Conservation (phyloP, 1,140 invertebrate genomes). For the Saccostrea glomerata region DNA sequence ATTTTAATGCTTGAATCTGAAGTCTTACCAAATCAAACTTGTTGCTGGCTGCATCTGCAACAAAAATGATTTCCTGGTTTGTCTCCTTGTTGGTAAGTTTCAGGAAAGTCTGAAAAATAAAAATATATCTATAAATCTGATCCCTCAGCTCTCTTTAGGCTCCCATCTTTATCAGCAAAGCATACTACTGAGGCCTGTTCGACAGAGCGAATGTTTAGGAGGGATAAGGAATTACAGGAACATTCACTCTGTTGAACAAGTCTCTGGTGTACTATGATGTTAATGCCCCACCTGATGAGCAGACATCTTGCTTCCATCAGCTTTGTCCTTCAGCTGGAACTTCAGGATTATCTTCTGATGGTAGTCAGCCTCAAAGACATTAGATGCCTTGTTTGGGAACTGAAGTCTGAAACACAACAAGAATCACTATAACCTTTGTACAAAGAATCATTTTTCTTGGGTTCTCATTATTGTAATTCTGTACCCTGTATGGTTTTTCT, state of each 20-base stretch:
- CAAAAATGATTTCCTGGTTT: conserved; percentile 93
- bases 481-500: conserved; percentile 60
- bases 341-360: conserved; percentile 93
- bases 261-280: not conserved
- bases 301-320: conserved; percentile 84
- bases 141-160: not conserved
- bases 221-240: too few species aligned
- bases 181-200: too few species aligned
- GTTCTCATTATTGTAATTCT: not conserved
- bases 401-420: conserved; percentile 81
- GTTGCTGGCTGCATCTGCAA: conserved; percentile 92
- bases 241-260: not conserved
- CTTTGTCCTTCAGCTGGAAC: conserved; percentile 88
- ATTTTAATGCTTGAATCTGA: not conserved
- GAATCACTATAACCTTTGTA: not conserved
- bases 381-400: conserved; percentile 85
- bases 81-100: conserved; percentile 85
- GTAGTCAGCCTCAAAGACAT: conserved; percentile 87
- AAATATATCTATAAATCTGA: not conserved
- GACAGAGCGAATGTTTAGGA: too few species aligned
- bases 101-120: conserved; percentile 86
- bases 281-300: conserved; percentile 86
- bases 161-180: not conserved
- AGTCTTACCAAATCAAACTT: conserved; percentile 91
- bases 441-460: not conserved